These are phyloP conservation scores for Psilopsiagon aurifrons DNA, from an alignment of 2,113 vertebrate genomes.

Conservation along the genomic window DNA sequence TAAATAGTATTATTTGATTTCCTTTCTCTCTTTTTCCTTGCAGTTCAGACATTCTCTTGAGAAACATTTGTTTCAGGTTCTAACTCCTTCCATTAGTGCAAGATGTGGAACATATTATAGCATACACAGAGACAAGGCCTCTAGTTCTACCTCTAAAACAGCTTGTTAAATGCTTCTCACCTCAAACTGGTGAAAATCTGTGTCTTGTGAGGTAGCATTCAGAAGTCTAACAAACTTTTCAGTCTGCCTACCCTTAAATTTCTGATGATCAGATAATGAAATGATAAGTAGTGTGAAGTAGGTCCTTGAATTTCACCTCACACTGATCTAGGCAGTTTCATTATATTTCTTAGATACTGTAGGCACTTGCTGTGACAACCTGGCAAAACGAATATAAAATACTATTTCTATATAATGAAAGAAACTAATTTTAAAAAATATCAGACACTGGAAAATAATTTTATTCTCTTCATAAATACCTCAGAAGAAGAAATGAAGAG, in stretches of 20 bases:
- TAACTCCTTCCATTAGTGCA: neutral
- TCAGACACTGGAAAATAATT: neutral
- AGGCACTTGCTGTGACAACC: neutral
- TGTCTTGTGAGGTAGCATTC: neutral
- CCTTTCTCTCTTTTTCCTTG: neutral
- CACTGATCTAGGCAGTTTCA: neutral
- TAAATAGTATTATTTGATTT: neutral
- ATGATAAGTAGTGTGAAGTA: neutral
- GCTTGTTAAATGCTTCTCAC: neutral
- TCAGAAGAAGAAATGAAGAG: neutral
- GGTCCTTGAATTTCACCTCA: neutral
- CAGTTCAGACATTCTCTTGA: neutral
- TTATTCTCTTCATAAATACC: neutral
- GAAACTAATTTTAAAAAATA: neutral
- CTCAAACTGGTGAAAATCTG: neutral
- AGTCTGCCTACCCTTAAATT: neutral
- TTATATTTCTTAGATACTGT: neutral
- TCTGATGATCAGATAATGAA: neutral
- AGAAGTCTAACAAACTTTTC: neutral
- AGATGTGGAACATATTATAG: neutral
- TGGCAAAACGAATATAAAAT: neutral
- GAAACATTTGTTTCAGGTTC: neutral
- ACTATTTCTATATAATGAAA: neutral
- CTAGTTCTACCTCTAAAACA: neutral
- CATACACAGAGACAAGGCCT: accelerated